phyloP scores from a whole-genome alignment of 2,797 vertebrate species.

The Anguilla pacifica region DNA sequence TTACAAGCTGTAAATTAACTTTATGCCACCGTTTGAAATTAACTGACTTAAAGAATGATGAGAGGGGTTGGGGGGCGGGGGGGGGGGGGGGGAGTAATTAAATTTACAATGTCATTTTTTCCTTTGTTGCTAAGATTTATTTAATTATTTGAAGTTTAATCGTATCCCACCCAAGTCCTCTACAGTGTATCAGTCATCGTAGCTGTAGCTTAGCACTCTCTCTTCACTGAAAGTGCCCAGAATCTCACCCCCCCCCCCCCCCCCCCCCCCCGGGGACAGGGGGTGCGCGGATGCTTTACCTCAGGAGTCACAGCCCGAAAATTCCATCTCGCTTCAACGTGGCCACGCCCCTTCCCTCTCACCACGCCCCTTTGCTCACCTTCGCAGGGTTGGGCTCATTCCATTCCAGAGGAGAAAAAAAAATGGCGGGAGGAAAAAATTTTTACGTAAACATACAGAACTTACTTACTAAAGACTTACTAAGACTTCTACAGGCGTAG shows the following conservation, averaged over 20 bases:
- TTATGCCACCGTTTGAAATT: not conserved
- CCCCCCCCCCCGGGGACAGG: not conserved
- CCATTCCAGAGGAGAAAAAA: not conserved
- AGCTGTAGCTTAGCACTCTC: not conserved
- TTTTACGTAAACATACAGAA: not conserved
- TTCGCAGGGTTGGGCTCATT: not conserved
- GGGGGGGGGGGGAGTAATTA: not conserved
- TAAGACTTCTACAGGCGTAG: no score
- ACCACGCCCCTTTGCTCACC: not conserved
- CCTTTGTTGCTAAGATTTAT: conserved; percentile 17
- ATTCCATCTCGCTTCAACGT: no score
- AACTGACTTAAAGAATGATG: conserved; percentile 9
- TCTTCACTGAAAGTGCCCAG: not conserved
- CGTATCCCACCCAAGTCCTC: not conserved
- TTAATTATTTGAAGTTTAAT: not conserved
- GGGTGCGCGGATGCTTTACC: not conserved
- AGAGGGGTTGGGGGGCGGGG: not conserved
- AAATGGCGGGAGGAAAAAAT: not conserved
- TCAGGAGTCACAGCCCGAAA: not conserved
- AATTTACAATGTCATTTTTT: not conserved
- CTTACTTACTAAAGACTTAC: not conserved
- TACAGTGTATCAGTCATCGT: not conserved
- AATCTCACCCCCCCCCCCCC: not conserved
- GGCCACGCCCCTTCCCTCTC: not conserved
- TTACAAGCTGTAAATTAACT: conserved; percentile 1